Evolutionary conservation across 2,113 vertebrate genomes (phyloP).

Genomic region (Budorcas taxicolor): DNA sequence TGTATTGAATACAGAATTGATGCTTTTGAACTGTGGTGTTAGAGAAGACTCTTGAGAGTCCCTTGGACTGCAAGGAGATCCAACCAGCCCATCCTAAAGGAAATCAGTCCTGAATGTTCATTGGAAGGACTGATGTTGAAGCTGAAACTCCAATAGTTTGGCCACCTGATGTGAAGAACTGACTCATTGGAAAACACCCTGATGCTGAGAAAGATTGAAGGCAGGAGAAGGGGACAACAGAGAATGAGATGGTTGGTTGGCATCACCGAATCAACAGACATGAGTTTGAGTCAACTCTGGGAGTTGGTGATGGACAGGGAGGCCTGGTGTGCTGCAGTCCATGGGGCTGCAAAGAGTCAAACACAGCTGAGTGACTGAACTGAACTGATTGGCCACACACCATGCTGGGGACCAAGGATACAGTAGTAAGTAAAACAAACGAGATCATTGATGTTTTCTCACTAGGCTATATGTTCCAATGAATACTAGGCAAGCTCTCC

Average conservation of each 20-base stretch:
- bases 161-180: background rate
- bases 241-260: background rate
- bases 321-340: background rate
- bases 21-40: background rate
- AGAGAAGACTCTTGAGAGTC: background rate
- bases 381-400: background rate
- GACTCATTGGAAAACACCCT: background rate
- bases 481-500: background rate
- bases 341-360: background rate
- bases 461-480: background rate
- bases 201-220: background rate
- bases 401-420: background rate
- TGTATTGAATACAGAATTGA: background rate
- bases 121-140: background rate
- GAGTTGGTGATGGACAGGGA: background rate
- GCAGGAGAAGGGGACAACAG: background rate
- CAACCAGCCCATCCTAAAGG: background rate
- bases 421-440: background rate
- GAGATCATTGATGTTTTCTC: background rate
- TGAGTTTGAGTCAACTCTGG: fast-evolving
- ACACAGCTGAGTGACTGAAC: background rate
- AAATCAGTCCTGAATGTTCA: background rate
- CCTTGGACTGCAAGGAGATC: background rate
- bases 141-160: background rate
- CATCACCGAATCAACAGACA: background rate